Conservation (phyloP, 2,888 invertebrate species). For the Drosophila subsilvestris region DNA sequence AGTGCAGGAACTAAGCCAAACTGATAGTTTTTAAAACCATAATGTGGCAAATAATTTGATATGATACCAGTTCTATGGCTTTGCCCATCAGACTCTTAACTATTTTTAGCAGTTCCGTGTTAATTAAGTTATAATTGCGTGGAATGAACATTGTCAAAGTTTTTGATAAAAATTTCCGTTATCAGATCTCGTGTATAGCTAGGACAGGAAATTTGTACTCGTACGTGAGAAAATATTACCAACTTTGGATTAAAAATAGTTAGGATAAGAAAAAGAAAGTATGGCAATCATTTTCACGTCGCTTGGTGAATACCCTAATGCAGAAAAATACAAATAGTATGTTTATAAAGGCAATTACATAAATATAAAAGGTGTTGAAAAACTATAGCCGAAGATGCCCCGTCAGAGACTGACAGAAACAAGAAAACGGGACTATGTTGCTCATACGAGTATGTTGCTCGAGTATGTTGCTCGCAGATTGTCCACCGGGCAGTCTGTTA, state of each 20-base stretch:
- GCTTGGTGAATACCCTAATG: no score
- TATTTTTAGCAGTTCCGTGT: not conserved
- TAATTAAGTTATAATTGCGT: not conserved
- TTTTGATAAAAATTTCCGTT: not conserved
- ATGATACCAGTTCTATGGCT: not conserved
- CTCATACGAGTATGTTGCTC: no score
- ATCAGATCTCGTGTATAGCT: not conserved
- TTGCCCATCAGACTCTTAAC: not conserved
- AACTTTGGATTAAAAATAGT: no score
- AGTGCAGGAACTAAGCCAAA: not conserved
- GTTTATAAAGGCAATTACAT: no score
- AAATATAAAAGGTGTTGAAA: no score
- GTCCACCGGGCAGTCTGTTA: slow-evolving; percentile 8
- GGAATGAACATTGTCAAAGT: not conserved
- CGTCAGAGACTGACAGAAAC: no score
- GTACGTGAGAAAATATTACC: not conserved
- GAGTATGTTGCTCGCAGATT: no score
- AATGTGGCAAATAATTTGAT: not conserved
- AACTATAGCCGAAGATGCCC: no score
- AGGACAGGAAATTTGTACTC: not conserved
- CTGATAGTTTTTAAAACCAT: not conserved
- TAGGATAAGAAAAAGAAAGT: no score
- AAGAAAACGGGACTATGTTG: no score
- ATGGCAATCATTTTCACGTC: no score
- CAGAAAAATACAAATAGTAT: no score